These are phyloP conservation scores for Seriola quinqueradiata DNA, from an alignment of 2,113 vertebrate genomes.

Conservation along the genomic window DNA sequence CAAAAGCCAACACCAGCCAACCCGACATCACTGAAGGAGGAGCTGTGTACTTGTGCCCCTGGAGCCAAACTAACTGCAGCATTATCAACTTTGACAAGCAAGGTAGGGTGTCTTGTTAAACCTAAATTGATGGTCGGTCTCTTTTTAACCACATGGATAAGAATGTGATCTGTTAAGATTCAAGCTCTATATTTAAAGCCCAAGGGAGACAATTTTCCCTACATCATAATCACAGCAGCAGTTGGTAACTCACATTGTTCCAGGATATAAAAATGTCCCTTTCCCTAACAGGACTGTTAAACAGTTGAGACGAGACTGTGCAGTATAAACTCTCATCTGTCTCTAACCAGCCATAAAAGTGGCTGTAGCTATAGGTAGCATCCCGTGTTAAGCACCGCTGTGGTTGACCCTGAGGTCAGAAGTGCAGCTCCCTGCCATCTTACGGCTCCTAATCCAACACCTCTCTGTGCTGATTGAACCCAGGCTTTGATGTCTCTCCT, in stretches of 20 bases:
- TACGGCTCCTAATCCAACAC: constrained; percentile 20
- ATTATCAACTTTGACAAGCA: constrained; percentile 87
- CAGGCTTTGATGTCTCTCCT: constrained; percentile 56
- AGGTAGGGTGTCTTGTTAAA: constrained; percentile 79
- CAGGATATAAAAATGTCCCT: constrained; percentile 52
- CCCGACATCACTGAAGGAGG: constrained; percentile 87
- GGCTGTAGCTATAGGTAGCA: constrained; percentile 23
- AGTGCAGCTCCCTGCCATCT: constrained; percentile 38
- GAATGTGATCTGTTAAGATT: constrained; percentile 15
- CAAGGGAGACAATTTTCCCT: constrained; percentile 19
- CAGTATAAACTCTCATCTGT: constrained; percentile 37
- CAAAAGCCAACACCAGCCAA: constrained; percentile 91
- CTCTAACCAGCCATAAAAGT: constrained; percentile 54
- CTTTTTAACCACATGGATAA: background rate
- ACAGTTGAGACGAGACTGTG: constrained; percentile 14
- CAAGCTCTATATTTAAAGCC: constrained; percentile 13
- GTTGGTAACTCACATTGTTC: constrained; percentile 25
- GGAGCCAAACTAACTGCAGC: constrained; percentile 80
- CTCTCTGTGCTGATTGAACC: constrained; percentile 44
- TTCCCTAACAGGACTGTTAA: constrained; percentile 10
- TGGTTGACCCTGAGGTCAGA: constrained; percentile 60
- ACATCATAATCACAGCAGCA: constrained; percentile 38
- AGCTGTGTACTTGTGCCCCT: constrained; percentile 90
- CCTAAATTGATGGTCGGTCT: background rate
- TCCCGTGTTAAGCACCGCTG: constrained; percentile 21